phyloP scores from a whole-genome alignment of 2,113 vertebrate species.

The Hydrochoerus hydrochaeris region DNA sequence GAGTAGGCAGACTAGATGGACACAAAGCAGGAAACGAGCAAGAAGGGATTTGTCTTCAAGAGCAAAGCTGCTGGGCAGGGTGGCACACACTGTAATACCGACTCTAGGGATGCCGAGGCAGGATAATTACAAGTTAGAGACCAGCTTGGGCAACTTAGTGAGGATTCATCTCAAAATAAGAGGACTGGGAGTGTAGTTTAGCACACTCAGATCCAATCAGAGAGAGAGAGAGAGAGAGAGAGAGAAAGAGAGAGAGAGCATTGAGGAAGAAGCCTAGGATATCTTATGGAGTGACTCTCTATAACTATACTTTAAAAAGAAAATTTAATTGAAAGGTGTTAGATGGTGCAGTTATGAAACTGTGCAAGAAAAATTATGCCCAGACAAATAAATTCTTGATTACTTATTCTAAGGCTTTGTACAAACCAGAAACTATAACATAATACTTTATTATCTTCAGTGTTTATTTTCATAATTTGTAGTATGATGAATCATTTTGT shows the following conservation, averaged over 20 bases:
- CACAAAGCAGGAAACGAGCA: no score
- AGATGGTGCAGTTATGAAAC: background rate
- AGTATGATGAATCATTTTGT: background rate
- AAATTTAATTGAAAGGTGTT: background rate
- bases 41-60: background rate
- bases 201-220: background rate
- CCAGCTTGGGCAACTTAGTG: background rate
- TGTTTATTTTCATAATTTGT: background rate
- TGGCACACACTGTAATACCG: background rate
- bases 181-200: background rate
- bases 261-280: background rate
- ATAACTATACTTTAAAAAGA: background rate
- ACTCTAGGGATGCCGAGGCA: background rate
- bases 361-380: background rate
- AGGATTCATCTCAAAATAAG: background rate
- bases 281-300: background rate
- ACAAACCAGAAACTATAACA: background rate
- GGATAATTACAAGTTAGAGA: background rate
- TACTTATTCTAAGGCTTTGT: slow-evolving; percentile 4
- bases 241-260: background rate
- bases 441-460: background rate
- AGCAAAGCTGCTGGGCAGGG: background rate
- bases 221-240: background rate
- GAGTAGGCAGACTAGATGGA: rapidly evolving
- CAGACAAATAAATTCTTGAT: background rate